Conservation (phyloP, 1,140 invertebrate genomes). For the Tetramorium alpestre region DNA sequence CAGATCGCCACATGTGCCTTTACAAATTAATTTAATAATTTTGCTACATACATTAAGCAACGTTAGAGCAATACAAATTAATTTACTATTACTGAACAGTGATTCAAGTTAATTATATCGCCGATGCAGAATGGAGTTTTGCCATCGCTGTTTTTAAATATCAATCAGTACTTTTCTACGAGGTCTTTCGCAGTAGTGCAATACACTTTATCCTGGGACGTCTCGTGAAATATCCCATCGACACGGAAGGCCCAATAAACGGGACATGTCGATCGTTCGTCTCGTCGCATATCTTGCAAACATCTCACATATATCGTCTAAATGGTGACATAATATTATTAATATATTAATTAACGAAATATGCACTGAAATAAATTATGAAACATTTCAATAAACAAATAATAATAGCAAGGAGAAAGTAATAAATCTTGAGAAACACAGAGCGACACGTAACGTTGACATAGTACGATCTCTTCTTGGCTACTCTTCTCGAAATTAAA, state of each 20-base stretch:
- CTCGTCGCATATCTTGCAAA: constrained; percentile 59
- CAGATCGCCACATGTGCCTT: neutral
- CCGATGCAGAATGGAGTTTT: neutral
- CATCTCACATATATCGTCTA: constrained; percentile 68
- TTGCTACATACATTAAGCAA: neutral
- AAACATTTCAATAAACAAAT: neutral
- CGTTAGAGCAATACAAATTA: neutral
- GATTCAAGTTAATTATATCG: neutral
- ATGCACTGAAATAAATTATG: neutral
- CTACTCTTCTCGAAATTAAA: too few species aligned
- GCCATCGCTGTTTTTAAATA: neutral
- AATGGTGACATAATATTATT: neutral
- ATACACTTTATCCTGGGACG: constrained; percentile 68
- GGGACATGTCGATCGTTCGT: constrained; percentile 1
- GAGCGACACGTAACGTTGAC: neutral
- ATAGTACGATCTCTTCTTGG: neutral
- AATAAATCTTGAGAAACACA: neutral
- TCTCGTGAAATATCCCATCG: constrained; percentile 60
- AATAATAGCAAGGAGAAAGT: constrained; percentile 6
- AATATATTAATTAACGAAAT: neutral
- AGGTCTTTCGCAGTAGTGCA: constrained; percentile 44
- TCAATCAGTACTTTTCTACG: constrained; percentile 60
- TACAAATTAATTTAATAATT: constrained; percentile 6
- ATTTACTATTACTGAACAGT: neutral
- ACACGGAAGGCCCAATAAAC: constrained; percentile 68